Evolutionary conservation across 2,113 vertebrate species (phyloP).

Genomic region (Aix galericulata): DNA sequence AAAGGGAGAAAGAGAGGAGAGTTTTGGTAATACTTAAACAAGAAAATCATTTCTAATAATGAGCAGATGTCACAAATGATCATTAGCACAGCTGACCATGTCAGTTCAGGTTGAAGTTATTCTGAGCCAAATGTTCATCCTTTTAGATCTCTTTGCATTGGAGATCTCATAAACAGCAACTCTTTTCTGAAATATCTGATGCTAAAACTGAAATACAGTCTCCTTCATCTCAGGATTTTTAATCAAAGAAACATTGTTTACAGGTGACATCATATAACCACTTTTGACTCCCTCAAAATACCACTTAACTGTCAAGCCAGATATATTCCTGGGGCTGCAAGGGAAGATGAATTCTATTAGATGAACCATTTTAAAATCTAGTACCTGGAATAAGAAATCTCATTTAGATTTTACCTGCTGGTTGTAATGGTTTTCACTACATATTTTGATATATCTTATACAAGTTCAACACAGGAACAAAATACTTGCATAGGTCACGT

Average conservation of each 20-base stretch:
- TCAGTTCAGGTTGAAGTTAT: background rate
- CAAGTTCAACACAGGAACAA: background rate
- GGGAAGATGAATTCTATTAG: background rate
- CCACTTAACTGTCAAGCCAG: background rate
- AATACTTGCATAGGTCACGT: background rate
- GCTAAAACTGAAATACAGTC: background rate
- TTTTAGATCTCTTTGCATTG: background rate
- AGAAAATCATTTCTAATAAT: background rate
- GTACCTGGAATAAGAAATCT: background rate
- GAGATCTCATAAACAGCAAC: background rate
- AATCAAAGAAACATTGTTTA: background rate
- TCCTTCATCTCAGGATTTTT: background rate
- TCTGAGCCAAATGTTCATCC: background rate
- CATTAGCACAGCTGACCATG: background rate
- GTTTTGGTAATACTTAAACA: background rate
- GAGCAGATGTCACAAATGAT: background rate
- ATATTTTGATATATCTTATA: background rate
- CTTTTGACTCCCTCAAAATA: background rate
- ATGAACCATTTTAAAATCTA: background rate
- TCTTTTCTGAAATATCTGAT: background rate
- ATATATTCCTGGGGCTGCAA: background rate
- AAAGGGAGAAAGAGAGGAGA: background rate
- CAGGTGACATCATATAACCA: background rate
- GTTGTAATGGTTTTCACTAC: background rate
- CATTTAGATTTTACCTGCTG: background rate